Conservation (phyloP, 2,888 invertebrate genomes). For the Apodemia mormo region DNA sequence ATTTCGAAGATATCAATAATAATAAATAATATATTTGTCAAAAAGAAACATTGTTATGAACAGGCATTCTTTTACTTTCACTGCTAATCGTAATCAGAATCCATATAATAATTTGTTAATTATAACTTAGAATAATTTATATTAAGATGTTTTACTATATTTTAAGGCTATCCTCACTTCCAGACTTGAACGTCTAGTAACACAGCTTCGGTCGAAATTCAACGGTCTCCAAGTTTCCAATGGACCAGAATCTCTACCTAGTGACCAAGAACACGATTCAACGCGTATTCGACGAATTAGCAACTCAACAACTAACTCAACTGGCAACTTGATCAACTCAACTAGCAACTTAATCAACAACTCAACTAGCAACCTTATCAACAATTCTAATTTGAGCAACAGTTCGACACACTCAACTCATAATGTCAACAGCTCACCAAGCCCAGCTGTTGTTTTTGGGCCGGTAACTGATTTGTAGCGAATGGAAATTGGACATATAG, state of each 20-base stretch:
- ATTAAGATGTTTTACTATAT: conserved; percentile 31
- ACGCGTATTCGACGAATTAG: conserved; percentile 46
- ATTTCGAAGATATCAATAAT: no score
- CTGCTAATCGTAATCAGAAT: no score
- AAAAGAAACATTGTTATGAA: no score
- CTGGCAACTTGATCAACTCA: conserved; percentile 25
- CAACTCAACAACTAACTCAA: conserved; percentile 30
- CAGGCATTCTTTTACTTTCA: no score
- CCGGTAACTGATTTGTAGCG: conserved; percentile 84
- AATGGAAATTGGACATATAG: conserved; percentile 51
- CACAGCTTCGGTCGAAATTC: conserved; percentile 77
- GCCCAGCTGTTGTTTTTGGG: conserved; percentile 77
- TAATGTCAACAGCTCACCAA: conserved; percentile 64
- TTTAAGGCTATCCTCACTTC: conserved; percentile 55
- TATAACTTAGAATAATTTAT: neutral
- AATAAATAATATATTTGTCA: no score
- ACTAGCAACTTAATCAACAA: conserved; percentile 26
- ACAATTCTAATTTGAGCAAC: conserved; percentile 43
- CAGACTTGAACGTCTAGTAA: conserved; percentile 83
- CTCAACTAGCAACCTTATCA: conserved; percentile 50
- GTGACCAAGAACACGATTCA: conserved; percentile 66
- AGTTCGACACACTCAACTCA: conserved; percentile 48
- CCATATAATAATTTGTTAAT: neutral
- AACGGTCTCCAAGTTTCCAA: conserved; percentile 64
- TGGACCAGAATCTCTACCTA: conserved; percentile 70